Conservation (phyloP, 2,113 vertebrate genomes). For the Ictalurus furcatus region DNA sequence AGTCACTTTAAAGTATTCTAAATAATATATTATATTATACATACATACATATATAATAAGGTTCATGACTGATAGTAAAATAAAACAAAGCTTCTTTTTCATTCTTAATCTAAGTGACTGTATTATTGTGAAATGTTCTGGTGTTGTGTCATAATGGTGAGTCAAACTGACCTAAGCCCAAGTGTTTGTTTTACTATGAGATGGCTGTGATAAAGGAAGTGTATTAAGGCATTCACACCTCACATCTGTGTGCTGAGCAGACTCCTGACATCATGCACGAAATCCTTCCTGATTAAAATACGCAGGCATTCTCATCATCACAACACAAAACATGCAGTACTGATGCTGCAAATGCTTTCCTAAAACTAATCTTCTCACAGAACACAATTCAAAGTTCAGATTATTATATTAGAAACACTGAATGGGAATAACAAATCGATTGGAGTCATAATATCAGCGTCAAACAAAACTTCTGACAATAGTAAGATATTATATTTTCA, state of each 20-base stretch:
- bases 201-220: conserved; percentile 25
- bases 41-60: no score
- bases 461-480: neutral
- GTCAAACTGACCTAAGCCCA: conserved; percentile 18
- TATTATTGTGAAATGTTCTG: conserved; percentile 16
- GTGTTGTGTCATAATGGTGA: conserved; percentile 16
- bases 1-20: neutral
- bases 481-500: neutral
- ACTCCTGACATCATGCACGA: conserved; percentile 71
- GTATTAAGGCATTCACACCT: neutral
- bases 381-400: neutral
- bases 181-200: conserved; percentile 35
- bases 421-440: neutral
- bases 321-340: conserved; percentile 68
- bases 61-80: neutral
- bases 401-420: neutral
- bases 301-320: conserved; percentile 62
- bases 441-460: neutral
- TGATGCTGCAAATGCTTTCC: conserved; percentile 60
- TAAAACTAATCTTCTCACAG: neutral
- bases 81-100: neutral
- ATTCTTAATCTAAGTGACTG: neutral
- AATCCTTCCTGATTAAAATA: conserved; percentile 61
- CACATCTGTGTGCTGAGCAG: conserved; percentile 49
- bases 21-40: neutral